Percentiles rank a stretch among this genome's conserved stretches.
Conservation (phyloP, 2,888 invertebrate genomes). For the Ichneumon xanthorius region DNA sequence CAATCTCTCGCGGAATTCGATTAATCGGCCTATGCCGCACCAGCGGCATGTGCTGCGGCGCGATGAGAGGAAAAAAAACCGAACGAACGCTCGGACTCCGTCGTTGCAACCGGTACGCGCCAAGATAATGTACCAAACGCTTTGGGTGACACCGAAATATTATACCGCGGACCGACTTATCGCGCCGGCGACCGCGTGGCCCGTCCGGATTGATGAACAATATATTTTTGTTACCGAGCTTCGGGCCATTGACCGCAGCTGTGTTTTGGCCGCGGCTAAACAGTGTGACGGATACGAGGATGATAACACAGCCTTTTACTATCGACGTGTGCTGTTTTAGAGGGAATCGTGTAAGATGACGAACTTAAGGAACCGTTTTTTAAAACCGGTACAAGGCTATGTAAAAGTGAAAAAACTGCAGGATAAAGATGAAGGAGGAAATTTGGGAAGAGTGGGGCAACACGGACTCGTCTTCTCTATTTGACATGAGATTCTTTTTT, state of each 20-base stretch:
- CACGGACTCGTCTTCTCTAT: too few relatives aligned
- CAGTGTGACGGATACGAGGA: conserved; percentile 23
- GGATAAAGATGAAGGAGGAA: background rate
- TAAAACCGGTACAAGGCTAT: background rate
- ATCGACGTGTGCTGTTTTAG: background rate
- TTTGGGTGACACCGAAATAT: conserved; percentile 70
- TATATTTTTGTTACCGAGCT: conserved; percentile 9
- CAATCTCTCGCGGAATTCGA: conserved; percentile 80
- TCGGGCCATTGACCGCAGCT: conserved; percentile 59
- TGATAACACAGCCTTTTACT: background rate
- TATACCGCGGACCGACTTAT: conserved; percentile 68
- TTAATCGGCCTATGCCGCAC: conserved; percentile 79
- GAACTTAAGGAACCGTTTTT: background rate
- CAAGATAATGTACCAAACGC: conserved; percentile 66
- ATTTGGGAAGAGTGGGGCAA: too few relatives aligned
- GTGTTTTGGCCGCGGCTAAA: conserved; percentile 72
- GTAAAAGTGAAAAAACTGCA: background rate
- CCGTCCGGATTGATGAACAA: conserved; percentile 12
- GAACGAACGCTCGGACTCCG: conserved; percentile 37
- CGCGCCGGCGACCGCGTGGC: conserved; percentile 59
- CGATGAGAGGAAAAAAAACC: conserved; percentile 21
- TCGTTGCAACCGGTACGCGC: conserved; percentile 54
- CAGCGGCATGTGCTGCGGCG: conserved; percentile 13
- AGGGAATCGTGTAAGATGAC: background rate
- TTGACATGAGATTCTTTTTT: too few relatives aligned